These are phyloP conservation scores for Andrena marginata DNA, from an alignment of 2,888 invertebrate genomes.

Conservation along the genomic window DNA sequence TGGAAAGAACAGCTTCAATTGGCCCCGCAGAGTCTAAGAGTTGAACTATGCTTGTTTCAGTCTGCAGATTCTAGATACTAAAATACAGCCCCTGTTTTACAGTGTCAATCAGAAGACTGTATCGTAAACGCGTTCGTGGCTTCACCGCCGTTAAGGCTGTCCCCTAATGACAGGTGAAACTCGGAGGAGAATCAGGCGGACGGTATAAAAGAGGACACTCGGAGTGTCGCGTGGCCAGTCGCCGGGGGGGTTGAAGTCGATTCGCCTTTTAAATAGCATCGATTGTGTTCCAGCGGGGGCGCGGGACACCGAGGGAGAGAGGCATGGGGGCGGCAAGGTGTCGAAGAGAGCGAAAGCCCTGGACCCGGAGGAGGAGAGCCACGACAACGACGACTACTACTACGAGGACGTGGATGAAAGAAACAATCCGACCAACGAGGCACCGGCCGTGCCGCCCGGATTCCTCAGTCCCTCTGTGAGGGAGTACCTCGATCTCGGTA, in stretches of 20 bases:
- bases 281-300: slow-evolving; percentile 53
- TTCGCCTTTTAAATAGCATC: slow-evolving; percentile 15
- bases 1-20: too few relatives aligned
- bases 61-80: too few relatives aligned
- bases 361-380: slow-evolving; percentile 82
- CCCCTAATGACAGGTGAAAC: too few relatives aligned
- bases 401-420: slow-evolving; percentile 85
- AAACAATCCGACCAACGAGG: slow-evolving; percentile 85
- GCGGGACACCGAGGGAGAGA: slow-evolving; percentile 73
- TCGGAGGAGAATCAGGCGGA: too few relatives aligned
- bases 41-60: too few relatives aligned
- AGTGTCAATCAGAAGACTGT: too few relatives aligned
- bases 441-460: slow-evolving; percentile 89
- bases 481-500: slow-evolving; percentile 94
- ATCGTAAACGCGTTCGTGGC: too few relatives aligned
- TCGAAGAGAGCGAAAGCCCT: slow-evolving; percentile 85
- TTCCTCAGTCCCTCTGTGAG: slow-evolving; percentile 94
- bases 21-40: too few relatives aligned
- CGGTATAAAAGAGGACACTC: slow-evolving; percentile 6
- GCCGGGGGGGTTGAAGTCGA: neutral
- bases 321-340: slow-evolving; percentile 75
- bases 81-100: too few relatives aligned
- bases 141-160: too few relatives aligned
- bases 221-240: neutral
- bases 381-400: slow-evolving; percentile 85